Percentiles rank a stretch among this genome's conserved stretches.
Conservation (phyloP, 2,888 invertebrate genomes). For the Acholoe squamosa region DNA sequence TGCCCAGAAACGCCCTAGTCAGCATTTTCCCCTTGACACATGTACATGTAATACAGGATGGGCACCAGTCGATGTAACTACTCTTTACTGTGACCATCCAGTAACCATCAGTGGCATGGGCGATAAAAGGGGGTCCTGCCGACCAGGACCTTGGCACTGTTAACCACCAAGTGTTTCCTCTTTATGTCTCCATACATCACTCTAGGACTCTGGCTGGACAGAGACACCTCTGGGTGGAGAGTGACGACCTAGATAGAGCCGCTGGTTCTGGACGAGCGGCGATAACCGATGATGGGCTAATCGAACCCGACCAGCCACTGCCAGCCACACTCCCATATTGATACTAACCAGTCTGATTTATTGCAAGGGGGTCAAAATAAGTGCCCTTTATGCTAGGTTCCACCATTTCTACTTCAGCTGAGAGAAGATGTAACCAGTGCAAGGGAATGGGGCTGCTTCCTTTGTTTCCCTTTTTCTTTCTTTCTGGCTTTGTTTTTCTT, state of each 20-base stretch:
- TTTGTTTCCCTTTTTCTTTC: too few species aligned
- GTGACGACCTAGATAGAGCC: not conserved
- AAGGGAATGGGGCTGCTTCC: too few species aligned
- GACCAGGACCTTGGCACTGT: not conserved
- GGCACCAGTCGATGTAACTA: not conserved
- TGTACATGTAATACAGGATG: not conserved
- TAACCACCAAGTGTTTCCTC: not conserved
- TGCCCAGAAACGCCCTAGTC: too few species aligned
- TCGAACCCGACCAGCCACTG: not conserved
- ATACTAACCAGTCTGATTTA: not conserved
- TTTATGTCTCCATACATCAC: conserved; percentile 23
- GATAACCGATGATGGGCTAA: conserved; percentile 33
- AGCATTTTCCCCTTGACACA: too few species aligned
- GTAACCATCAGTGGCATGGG: not conserved
- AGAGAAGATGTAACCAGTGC: too few species aligned
- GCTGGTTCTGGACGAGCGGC: not conserved
- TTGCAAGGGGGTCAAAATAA: too few species aligned
- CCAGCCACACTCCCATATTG: not conserved
- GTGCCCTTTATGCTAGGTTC: too few species aligned
- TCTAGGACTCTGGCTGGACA: not conserved
- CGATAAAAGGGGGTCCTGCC: not conserved
- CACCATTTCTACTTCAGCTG: too few species aligned
- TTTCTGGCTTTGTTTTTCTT: too few species aligned
- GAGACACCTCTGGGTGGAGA: conserved; percentile 15
- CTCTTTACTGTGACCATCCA: not conserved